phyloP scores from a whole-genome alignment of 2,113 vertebrate species.

The Condylura cristata region DNA sequence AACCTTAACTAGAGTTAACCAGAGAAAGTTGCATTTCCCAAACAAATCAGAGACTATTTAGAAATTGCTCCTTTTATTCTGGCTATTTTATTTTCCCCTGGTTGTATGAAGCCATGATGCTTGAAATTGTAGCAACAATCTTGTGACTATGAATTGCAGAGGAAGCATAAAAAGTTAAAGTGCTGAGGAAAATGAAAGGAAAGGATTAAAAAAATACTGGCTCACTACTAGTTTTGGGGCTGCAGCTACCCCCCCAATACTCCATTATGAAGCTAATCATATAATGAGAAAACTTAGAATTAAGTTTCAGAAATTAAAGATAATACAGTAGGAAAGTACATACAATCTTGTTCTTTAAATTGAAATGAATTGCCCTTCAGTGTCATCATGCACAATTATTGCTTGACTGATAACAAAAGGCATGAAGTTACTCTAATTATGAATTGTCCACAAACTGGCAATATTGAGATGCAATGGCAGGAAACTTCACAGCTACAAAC shows the following conservation, averaged over 20 bases:
- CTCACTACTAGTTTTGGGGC: neutral
- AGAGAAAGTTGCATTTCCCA: neutral
- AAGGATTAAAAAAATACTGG: neutral
- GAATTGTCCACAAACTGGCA: neutral
- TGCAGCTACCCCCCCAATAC: neutral
- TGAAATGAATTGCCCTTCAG: constrained; percentile 1
- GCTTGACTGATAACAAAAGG: constrained; percentile 25
- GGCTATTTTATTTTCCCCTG: neutral
- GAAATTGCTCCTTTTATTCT: neutral
- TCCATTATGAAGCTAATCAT: neutral
- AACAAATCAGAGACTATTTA: neutral
- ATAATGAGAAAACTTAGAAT: neutral
- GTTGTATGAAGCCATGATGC: neutral
- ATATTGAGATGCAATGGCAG: neutral
- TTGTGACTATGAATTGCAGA: neutral
- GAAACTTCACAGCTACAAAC: neutral
- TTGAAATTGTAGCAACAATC: neutral
- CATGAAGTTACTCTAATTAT: neutral
- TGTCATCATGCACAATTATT: neutral
- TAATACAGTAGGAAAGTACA: neutral
- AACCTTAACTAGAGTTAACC: neutral
- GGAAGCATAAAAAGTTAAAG: neutral
- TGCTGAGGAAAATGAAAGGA: neutral
- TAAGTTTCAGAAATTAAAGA: constrained; percentile 23
- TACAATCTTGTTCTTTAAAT: neutral